Evolutionary conservation across 2,797 vertebrate species (phyloP).

Genomic region (Bradypodion ventrale): DNA sequence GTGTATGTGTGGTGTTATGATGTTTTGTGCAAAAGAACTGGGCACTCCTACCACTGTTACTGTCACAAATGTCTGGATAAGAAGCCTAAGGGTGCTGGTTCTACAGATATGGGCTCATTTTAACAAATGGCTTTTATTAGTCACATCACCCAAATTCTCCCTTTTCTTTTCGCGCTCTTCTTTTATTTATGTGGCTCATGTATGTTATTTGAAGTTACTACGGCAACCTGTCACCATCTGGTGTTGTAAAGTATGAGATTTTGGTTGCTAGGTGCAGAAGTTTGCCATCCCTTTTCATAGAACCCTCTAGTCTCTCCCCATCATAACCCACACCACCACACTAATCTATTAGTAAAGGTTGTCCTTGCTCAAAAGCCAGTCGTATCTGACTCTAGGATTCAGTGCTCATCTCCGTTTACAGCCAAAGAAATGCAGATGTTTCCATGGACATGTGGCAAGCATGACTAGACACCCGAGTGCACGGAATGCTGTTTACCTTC

Average conservation of each 20-base stretch:
- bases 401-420: too few species aligned
- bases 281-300: constrained; percentile 57
- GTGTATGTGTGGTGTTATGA: background rate
- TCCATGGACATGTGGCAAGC: too few species aligned
- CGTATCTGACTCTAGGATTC: too few species aligned
- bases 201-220: constrained; percentile 78
- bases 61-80: background rate
- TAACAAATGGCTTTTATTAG: constrained; percentile 16
- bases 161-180: constrained; percentile 59
- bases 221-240: constrained; percentile 78
- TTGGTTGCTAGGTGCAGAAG: constrained; percentile 73
- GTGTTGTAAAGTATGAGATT: constrained; percentile 70
- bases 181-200: constrained; percentile 68
- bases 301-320: background rate
- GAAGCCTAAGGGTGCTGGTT: background rate
- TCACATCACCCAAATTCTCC: constrained; percentile 47
- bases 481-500: too few species aligned
- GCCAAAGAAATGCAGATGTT: too few species aligned
- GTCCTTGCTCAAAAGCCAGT: too few species aligned
- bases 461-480: too few species aligned
- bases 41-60: background rate
- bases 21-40: too few species aligned
- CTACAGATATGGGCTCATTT: background rate
- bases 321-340: too few species aligned
- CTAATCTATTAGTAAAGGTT: too few species aligned